A percentile compares a stretch with the other conserved stretches of the same genome.
Evolutionary conservation across 2,888 invertebrate genomes (phyloP).

Genomic region (Metallyticus violacea): DNA sequence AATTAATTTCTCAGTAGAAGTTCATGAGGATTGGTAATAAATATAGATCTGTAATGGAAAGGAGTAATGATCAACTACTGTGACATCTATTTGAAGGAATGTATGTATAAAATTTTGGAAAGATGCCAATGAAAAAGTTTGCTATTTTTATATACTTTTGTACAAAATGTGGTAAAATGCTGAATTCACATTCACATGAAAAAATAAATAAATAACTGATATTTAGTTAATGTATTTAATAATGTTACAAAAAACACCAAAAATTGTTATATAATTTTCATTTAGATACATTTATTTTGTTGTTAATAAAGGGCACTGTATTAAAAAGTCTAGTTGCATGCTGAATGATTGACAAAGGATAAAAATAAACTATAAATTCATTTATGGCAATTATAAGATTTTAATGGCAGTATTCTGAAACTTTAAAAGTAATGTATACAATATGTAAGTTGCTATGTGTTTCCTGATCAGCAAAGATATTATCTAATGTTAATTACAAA

Average conservation of each 20-base stretch:
- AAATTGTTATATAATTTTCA: background rate
- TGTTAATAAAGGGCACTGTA: background rate
- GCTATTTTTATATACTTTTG: background rate
- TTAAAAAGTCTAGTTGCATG: background rate
- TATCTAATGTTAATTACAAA: background rate
- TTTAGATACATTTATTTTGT: constrained; percentile 6
- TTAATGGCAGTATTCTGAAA: background rate
- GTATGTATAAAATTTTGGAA: background rate
- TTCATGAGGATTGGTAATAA: background rate
- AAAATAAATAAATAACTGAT: background rate
- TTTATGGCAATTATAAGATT: background rate
- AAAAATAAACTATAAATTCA: background rate
- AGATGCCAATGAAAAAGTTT: background rate
- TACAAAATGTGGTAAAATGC: background rate
- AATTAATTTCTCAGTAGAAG: background rate
- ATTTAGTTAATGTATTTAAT: background rate
- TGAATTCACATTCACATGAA: background rate
- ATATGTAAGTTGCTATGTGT: background rate
- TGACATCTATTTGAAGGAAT: background rate
- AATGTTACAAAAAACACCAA: constrained; percentile 13
- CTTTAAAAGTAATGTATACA: background rate
- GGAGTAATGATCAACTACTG: background rate
- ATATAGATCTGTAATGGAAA: background rate
- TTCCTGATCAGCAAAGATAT: background rate
- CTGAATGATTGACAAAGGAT: background rate